Conservation (phyloP, 1,140 invertebrate genomes). For the Magallana gigas region DNA sequence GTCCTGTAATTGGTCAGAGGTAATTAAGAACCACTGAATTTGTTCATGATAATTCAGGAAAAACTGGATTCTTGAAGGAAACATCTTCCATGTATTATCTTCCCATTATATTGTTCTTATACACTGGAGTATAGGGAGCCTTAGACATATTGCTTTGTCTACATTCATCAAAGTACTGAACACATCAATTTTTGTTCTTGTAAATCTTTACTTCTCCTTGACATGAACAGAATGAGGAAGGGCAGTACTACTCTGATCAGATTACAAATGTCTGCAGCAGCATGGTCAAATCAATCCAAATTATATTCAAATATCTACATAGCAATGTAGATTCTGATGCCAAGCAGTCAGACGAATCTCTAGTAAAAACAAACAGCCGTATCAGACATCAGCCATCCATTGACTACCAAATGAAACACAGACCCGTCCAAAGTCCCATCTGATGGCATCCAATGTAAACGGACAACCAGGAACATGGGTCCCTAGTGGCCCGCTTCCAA, state of each 20-base stretch:
- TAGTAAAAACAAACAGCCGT: constrained; percentile 24
- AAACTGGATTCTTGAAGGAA: too few species aligned
- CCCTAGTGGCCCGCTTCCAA: neutral
- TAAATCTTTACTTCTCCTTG: neutral
- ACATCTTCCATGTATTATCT: neutral
- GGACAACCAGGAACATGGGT: neutral
- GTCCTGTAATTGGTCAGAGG: too few species aligned
- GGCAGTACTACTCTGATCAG: neutral
- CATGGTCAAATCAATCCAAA: neutral
- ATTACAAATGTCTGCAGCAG: neutral
- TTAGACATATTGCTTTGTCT: too few species aligned
- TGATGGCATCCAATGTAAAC: constrained; percentile 24
- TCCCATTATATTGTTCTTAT: neutral
- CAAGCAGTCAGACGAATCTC: neutral
- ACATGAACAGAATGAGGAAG: neutral
- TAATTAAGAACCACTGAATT: too few species aligned
- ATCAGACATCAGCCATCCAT: constrained; percentile 13
- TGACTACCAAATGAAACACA: constrained; percentile 28
- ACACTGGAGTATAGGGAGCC: too few species aligned
- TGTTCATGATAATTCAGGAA: too few species aligned
- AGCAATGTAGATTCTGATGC: neutral
- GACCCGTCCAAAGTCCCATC: neutral
- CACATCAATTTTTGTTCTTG: neutral
- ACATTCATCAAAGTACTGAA: neutral
- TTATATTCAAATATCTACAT: neutral